Base-by-base conservation (phyloP, 2,888 invertebrate species). In the Prosopocoilus inquinatus region DNA sequence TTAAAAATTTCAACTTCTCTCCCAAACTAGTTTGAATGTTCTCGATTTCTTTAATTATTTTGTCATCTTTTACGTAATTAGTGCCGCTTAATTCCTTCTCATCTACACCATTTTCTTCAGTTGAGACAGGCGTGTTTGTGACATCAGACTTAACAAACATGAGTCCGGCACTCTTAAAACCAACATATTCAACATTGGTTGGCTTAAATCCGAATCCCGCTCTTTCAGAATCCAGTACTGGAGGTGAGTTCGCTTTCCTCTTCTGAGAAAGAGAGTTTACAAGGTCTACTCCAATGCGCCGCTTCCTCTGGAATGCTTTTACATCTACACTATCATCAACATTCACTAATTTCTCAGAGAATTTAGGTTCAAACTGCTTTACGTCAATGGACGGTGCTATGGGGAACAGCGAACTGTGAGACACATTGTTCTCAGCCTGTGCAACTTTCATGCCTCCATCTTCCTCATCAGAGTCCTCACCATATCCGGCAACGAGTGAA, bases 1-100 rank as follows among this genome's bases (percentile, higher is more conserved):
- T 79, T 49, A 85, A 70, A 70, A 84, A 85, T 58, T 74, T 78
- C 38, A 85, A 73, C 69, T 85, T 85, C 61, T 83, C 83, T 58
- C 76, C 77, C 47, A 85, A 77, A 5, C 79, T 72, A 32, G 75
- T 75, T 45, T 78, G 79, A 44, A 78, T 71, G 20, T 72, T 70
- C 51, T 76, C 76, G 12, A 81, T 69, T 48, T 77, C 74, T 12
- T 65, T 55, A n/a, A 61, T 46, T 16, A 56, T 46, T 13, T 50
- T 51, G 28, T 54, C 53, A 28, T 58, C 53, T 36, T 5, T 61
- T 20, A 54, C 58, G 9, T 50, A 50, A 8, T 13, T 36, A 44
- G 44, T 46, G 20, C 16, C 12, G 34, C 33, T 35, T 2, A 39
- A 33, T 13, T 57, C 53, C 32, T 45, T 44, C 33, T 11, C 45